These are phyloP conservation scores for Sclerurus mexicanus DNA, from an alignment of 2,113 vertebrate species.

Conservation along the genomic window DNA sequence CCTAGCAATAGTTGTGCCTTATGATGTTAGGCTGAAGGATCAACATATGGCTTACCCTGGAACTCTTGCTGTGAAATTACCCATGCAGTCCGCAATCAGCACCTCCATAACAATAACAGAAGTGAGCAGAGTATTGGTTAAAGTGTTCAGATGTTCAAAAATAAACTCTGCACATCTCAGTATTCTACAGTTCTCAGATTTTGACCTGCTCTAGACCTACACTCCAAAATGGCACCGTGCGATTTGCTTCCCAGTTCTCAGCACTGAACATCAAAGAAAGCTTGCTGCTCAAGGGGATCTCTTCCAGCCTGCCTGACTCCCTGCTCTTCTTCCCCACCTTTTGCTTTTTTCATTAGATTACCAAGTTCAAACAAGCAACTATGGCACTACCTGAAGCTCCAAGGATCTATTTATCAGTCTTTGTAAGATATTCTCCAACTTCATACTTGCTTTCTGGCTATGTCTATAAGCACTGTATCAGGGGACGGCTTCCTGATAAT, in stretches of 20 bases:
- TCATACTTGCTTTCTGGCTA: background rate
- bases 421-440: background rate
- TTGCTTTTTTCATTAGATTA: background rate
- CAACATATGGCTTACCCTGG: constrained; percentile 27
- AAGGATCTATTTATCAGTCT: background rate
- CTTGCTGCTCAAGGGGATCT: background rate
- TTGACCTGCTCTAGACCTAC: background rate
- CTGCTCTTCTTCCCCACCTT: background rate
- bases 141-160: constrained; percentile 15
- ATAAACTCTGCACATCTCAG: background rate
- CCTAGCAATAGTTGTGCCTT: background rate
- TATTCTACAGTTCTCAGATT: background rate
- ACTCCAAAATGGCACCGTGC: background rate
- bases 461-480: background rate
- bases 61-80: constrained; percentile 14
- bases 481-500: background rate
- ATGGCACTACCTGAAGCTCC: background rate
- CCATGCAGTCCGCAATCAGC: background rate
- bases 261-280: background rate
- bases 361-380: background rate
- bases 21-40: background rate
- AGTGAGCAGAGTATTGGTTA: background rate
- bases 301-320: background rate
- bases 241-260: background rate
- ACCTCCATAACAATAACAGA: background rate